Conservation (phyloP, 2,113 vertebrate genomes). For the rat (Rattus norvegicus) region DNA sequence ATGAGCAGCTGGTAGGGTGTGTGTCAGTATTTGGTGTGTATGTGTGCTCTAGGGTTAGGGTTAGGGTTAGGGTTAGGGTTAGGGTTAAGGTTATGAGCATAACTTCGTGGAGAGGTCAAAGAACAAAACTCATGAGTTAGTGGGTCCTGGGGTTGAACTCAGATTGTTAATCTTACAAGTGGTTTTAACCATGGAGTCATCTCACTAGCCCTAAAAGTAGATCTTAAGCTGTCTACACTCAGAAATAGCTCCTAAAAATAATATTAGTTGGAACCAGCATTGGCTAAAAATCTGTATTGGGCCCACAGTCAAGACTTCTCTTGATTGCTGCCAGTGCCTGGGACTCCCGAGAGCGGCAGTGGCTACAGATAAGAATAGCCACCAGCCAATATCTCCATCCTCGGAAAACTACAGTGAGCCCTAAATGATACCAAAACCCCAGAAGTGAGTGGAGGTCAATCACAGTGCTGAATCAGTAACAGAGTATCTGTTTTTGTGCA, state of each 20-base stretch:
- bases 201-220: neutral
- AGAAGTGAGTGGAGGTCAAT: neutral
- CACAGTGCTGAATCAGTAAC: neutral
- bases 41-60: too few species aligned
- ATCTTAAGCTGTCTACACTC: neutral
- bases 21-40: neutral
- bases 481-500: neutral
- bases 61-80: too few species aligned
- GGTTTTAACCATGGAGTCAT: too few species aligned
- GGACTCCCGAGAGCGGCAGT: neutral
- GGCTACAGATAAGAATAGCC: neutral
- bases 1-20: neutral
- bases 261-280: neutral
- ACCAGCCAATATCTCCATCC: neutral
- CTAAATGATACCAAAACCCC: neutral
- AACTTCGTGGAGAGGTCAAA: too few species aligned
- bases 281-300: neutral
- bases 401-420: slow-evolving; percentile 35
- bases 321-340: neutral
- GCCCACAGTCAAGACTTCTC: neutral
- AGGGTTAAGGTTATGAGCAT: too few species aligned
- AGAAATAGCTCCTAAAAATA: slow-evolving; percentile 28
- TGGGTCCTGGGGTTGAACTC: neutral
- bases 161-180: neutral
- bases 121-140: neutral